Percentiles rank a stretch among this genome's conserved stretches.
phyloP scores from a whole-genome alignment of 2,113 vertebrate species.

The Bujurquina vittata region DNA sequence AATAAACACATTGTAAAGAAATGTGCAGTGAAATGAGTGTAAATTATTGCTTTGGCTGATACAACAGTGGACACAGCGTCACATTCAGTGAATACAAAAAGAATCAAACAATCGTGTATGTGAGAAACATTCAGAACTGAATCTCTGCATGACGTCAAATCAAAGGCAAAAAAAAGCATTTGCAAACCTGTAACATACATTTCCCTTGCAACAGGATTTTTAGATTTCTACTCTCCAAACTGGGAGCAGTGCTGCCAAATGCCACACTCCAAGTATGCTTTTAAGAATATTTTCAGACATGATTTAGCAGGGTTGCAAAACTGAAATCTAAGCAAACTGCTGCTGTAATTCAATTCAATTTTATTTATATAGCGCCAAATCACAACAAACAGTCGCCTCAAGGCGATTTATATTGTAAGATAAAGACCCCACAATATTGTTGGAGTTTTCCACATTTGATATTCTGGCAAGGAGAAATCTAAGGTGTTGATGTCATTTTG shows the following conservation, averaged over 20 bases:
- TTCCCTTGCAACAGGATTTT: neutral
- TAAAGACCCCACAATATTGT: neutral
- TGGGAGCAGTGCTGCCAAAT: neutral
- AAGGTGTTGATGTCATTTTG: slow-evolving; percentile 1
- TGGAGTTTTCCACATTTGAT: slow-evolving; percentile 52
- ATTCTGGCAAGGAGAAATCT: slow-evolving; percentile 61
- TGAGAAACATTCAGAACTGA: slow-evolving; percentile 63
- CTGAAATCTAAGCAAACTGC: slow-evolving; percentile 20
- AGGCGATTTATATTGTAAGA: no score
- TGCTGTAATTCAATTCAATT: slow-evolving; percentile 4
- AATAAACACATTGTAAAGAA: slow-evolving; percentile 41
- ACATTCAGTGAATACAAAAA: slow-evolving; percentile 69
- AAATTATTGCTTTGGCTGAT: slow-evolving; percentile 76
- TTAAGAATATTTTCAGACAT: neutral
- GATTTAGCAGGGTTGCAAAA: slow-evolving; percentile 33
- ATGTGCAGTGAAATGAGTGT: slow-evolving; percentile 47
- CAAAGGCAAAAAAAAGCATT: slow-evolving; percentile 39
- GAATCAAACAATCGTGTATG: slow-evolving; percentile 59
- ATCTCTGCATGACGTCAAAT: slow-evolving; percentile 29
- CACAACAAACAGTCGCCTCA: no score
- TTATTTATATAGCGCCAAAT: no score
- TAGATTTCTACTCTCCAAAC: neutral
- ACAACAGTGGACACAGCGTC: slow-evolving; percentile 55
- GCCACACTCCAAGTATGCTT: neutral
- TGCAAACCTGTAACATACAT: slow-evolving; percentile 28